These are phyloP conservation scores for Escarpia spicata DNA, from an alignment of 2,888 invertebrate species.

Conservation along the genomic window DNA sequence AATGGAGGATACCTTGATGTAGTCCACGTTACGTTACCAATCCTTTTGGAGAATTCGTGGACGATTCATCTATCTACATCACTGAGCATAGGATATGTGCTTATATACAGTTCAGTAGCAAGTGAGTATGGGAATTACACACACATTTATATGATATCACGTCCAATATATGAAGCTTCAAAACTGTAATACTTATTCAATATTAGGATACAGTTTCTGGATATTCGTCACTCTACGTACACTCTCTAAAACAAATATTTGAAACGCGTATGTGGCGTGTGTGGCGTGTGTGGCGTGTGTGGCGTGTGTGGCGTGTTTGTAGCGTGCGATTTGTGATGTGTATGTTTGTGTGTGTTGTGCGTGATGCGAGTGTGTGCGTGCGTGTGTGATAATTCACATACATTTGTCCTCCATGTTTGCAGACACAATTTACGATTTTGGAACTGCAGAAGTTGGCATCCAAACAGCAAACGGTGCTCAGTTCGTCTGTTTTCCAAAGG, in stretches of 20 bases:
- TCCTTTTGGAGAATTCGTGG: neutral
- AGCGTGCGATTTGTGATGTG: too few relatives aligned
- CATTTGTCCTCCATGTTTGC: too few relatives aligned
- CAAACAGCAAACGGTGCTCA: too few relatives aligned
- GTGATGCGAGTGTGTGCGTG: too few relatives aligned
- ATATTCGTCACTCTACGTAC: neutral
- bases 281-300: too few relatives aligned
- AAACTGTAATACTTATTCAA: neutral
- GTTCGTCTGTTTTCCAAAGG: too few relatives aligned
- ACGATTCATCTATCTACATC: neutral
- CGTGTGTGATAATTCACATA: too few relatives aligned
- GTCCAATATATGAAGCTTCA: neutral
- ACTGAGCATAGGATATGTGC: neutral
- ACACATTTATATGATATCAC: neutral
- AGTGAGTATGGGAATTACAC: neutral
- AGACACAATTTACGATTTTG: too few relatives aligned
- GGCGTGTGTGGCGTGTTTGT: too few relatives aligned
- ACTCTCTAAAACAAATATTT: neutral
- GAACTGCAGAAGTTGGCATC: too few relatives aligned
- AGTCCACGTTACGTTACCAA: neutral
- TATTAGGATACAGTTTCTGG: neutral
- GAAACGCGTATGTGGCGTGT: too few relatives aligned
- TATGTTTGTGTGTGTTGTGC: too few relatives aligned
- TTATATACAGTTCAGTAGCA: neutral
- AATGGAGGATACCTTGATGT: neutral